phyloP scores from a whole-genome alignment of 64 coral and sea anemone genomes.

The Stichodactyla mertensii region DNA sequence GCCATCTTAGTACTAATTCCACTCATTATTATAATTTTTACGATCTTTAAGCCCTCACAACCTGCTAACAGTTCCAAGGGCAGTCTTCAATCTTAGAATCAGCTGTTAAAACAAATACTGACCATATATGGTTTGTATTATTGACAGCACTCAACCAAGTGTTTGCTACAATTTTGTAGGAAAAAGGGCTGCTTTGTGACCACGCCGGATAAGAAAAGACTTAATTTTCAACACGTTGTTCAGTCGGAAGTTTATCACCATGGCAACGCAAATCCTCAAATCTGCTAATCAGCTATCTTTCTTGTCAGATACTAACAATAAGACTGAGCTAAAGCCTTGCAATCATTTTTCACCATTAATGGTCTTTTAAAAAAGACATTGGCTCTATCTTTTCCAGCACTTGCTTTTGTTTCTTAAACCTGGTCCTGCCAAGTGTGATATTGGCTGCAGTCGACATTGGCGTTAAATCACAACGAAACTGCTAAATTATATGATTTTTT shows the following conservation, averaged over 20 bases:
- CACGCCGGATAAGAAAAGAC: not conserved
- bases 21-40: slow-evolving; percentile 7
- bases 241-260: not conserved
- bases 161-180: not conserved
- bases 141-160: not conserved
- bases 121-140: slow-evolving; percentile 50
- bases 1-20: not conserved
- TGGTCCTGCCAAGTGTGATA: not conserved
- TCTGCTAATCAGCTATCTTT: not conserved
- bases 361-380: too few relatives aligned
- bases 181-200: not conserved
- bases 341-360: too few relatives aligned
- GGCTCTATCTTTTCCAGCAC: too few relatives aligned
- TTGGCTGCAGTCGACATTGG: not conserved
- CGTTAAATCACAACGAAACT: too few relatives aligned
- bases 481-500: too few relatives aligned
- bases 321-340: not conserved
- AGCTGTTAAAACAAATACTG: slow-evolving; percentile 57
- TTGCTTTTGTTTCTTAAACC: too few relatives aligned
- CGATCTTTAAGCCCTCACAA: not conserved
- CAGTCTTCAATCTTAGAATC: slow-evolving; percentile 16
- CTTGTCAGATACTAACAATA: not conserved
- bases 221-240: slow-evolving; percentile 17
- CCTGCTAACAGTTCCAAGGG: slow-evolving; percentile 3
- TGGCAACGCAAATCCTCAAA: not conserved